Conservation (phyloP, 2,113 vertebrate genomes). For the Tor tambroides region DNA sequence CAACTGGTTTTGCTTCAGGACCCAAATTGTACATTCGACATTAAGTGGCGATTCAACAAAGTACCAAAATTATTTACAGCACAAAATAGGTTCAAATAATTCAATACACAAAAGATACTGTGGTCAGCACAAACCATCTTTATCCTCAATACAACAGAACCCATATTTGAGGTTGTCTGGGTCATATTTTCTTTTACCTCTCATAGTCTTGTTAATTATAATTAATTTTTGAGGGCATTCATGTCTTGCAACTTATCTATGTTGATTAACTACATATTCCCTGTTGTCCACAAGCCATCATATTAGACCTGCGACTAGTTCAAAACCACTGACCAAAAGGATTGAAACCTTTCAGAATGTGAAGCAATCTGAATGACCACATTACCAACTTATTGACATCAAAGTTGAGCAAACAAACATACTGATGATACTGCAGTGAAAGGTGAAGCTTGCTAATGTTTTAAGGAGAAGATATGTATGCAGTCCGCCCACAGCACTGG, state of each 20-base stretch:
- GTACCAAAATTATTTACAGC: not conserved
- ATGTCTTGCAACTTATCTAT: not conserved
- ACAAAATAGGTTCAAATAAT: not conserved
- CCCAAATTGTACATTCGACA: not conserved
- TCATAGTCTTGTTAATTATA: not conserved
- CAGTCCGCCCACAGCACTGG: conserved; percentile 25
- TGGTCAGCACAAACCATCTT: not conserved
- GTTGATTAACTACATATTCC: not conserved
- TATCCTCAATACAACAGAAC: not conserved
- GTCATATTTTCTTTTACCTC: not conserved
- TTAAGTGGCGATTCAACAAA: not conserved
- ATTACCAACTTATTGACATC: not conserved
- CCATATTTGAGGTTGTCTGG: not conserved
- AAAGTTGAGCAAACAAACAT: not conserved
- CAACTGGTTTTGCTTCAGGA: not conserved
- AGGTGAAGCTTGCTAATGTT: not conserved
- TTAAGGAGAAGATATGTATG: conserved; percentile 22
- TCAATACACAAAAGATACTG: not conserved
- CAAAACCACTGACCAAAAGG: not conserved
- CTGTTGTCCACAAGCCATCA: not conserved
- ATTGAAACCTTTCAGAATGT: not conserved
- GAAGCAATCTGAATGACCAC: not conserved
- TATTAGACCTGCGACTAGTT: not conserved
- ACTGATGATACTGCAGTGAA: not conserved
- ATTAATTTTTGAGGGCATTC: not conserved